Evolutionary conservation across 1,140 invertebrate genomes (phyloP).

Genomic region (Laupala kohalensis): DNA sequence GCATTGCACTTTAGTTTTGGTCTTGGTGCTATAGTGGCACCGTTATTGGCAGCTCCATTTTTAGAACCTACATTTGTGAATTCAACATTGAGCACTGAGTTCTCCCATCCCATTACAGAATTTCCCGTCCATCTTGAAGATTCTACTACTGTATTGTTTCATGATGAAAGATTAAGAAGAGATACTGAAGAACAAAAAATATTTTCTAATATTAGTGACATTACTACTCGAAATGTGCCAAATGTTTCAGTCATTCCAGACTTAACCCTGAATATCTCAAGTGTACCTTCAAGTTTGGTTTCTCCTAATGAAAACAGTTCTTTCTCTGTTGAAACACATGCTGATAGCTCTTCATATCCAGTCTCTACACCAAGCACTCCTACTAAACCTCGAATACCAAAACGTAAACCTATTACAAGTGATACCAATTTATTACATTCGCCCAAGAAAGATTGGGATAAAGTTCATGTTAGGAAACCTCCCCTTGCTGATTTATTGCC

Average conservation of each 20-base stretch:
- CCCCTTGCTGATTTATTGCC: constrained; percentile 6
- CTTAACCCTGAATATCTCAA: not conserved
- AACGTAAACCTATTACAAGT: constrained; percentile 19
- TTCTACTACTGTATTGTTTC: not conserved
- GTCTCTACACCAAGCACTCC: not conserved
- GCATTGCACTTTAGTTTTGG: constrained; percentile 39
- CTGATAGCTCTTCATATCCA: not conserved
- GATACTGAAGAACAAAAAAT: not conserved
- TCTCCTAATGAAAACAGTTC: not conserved
- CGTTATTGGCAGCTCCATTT: constrained; percentile 34
- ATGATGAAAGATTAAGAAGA: not conserved
- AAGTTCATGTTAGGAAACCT: constrained; percentile 12
- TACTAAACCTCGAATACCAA: constrained; percentile 14
- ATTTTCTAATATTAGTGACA: not conserved
- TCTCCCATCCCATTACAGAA: not conserved
- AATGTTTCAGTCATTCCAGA: not conserved
- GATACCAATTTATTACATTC: constrained; percentile 17
- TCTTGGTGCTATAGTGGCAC: constrained; percentile 36
- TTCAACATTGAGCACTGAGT: not conserved
- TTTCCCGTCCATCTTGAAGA: not conserved
- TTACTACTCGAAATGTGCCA: not conserved
- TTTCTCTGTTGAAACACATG: not conserved
- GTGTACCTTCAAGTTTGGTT: not conserved
- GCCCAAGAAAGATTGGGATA: constrained; percentile 17
- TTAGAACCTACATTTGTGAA: constrained; percentile 13